Evolutionary conservation across 2,888 invertebrate species (phyloP).

Genomic region (Mechanitis messenoides): DNA sequence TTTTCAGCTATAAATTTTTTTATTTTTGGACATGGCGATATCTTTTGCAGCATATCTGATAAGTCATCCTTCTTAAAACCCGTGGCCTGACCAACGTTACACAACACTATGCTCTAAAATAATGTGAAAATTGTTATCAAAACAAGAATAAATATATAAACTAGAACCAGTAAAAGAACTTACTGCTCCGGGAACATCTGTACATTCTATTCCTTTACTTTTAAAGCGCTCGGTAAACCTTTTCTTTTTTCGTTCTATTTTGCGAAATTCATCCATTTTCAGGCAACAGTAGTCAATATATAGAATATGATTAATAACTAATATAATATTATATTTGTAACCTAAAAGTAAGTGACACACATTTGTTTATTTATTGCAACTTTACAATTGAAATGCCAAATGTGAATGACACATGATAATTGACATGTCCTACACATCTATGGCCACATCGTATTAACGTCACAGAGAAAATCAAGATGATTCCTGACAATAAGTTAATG

Average conservation of each 20-base stretch:
- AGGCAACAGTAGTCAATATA: neutral
- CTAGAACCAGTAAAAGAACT: conserved; percentile 30
- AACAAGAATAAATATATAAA: neutral
- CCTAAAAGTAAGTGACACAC: neutral
- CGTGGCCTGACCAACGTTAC: conserved; percentile 91
- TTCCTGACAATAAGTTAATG: no score
- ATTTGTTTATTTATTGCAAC: no score
- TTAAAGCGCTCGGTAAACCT: conserved; percentile 58
- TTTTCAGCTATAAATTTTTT: conserved; percentile 82
- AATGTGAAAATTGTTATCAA: conserved; percentile 3
- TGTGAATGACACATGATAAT: no score
- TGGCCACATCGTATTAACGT: no score
- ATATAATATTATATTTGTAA: neutral
- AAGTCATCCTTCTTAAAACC: conserved; percentile 83
- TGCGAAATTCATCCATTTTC: conserved; percentile 51
- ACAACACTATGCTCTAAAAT: conserved; percentile 83
- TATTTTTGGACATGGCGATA: conserved; percentile 71
- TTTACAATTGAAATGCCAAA: no score
- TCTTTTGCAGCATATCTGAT: conserved; percentile 73
- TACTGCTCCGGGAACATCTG: conserved; percentile 46
- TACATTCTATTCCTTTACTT: conserved; percentile 51
- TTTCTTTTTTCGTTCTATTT: conserved; percentile 54
- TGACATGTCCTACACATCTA: no score
- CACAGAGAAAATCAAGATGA: no score
- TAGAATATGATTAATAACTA: neutral